These are phyloP conservation scores for Alentia gelatinosa DNA, from an alignment of 2,888 invertebrate genomes.

Conservation along the genomic window DNA sequence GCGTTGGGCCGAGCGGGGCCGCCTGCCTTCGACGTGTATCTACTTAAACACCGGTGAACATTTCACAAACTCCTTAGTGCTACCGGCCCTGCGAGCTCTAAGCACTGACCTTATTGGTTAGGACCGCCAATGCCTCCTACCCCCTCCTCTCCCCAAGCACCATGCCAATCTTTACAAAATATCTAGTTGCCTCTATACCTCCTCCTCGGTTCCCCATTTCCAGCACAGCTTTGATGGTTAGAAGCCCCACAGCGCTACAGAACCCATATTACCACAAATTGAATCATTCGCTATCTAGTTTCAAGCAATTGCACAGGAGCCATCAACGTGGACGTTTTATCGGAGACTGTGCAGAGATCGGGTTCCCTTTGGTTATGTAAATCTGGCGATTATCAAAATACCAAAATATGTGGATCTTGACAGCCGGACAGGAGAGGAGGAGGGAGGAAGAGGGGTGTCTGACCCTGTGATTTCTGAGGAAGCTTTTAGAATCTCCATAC, in stretches of 20 bases:
- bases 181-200: neutral
- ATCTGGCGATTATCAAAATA: neutral
- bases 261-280: constrained; percentile 1
- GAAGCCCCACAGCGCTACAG: neutral
- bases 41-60: neutral
- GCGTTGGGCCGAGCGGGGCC: neutral
- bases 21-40: constrained; percentile 14
- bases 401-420: neutral
- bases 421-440: neutral
- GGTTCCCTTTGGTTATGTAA: constrained; percentile 9
- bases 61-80: no score
- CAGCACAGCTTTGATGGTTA: neutral
- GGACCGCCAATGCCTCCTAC: neutral
- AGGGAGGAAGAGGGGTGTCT: no score
- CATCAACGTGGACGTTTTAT: neutral
- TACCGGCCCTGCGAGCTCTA: no score
- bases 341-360: neutral
- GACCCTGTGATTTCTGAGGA: neutral
- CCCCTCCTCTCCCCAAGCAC: no score
- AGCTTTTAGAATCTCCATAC: constrained; percentile 1
- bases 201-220: neutral
- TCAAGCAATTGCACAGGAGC: neutral
- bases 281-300: constrained; percentile 9
- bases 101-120: neutral
- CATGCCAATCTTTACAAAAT: neutral